Evolutionary conservation across 2,797 vertebrate genomes (phyloP), one percentile per base, ranked within the genome.

Genomic region (Tauraco hartlaubi): DNA sequence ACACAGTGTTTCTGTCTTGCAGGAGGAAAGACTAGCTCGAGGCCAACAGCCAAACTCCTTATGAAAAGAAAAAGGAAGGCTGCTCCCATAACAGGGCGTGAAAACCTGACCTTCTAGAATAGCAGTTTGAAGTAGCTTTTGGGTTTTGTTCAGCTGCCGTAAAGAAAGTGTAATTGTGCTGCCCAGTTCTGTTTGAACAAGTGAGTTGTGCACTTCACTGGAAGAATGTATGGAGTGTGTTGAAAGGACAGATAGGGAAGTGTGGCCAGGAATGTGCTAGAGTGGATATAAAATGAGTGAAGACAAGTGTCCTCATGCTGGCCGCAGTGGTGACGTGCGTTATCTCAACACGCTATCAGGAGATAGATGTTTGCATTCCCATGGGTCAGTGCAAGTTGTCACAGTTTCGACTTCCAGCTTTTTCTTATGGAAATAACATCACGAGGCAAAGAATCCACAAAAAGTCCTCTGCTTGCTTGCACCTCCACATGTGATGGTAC

Each of bases 211-310:
- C 80, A 73, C 64, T 96, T 92, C 74, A 86, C 8, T 2, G 74
- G 29, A 93, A 94, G 96, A 97, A 93, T 92, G 79, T 8, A 31
- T 11, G 35, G 88, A 69, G 90, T 59, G 88, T 95, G 87, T 91
- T 93, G 96, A 97, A 95, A 97, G 91, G 91, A 88, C 46, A 96
- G 97, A 95, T 96, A 92, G 63, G 84, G 79, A 96, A 95, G 93
- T 88, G 94, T 94, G 83, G 90, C 72, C 86, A 95, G 93, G 90
- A 80, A 82, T 90, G 88, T 85, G 95, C 94, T 95, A 59, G 77
- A 72, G 77, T 81, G 89, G 95, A 85, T 92, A 85, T 46, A 79
- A 97, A 97, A 96, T 85, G 90, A 82, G 88, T 81, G 82, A 89
- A 97, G 96, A 96, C 97, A 96, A 96, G 90, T 56, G 81, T 95